phyloP scores from a whole-genome alignment of 2,797 vertebrate genomes.

The Ataeniobius toweri region DNA sequence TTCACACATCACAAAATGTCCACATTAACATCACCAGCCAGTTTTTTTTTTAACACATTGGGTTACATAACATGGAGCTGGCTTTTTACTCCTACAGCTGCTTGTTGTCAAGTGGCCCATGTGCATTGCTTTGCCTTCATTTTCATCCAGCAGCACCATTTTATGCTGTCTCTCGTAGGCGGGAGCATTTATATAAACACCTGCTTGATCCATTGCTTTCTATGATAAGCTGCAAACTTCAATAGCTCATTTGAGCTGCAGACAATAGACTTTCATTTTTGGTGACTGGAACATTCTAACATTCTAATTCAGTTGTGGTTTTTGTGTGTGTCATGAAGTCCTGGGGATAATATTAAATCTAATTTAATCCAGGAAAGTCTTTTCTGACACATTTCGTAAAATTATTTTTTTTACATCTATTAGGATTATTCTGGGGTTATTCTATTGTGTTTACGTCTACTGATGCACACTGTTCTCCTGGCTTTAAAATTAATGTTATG shows the following conservation, averaged over 20 bases:
- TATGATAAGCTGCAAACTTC: conserved; percentile 17
- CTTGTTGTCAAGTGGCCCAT: conserved; percentile 23
- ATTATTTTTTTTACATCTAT: background rate
- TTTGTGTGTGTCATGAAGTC: background rate
- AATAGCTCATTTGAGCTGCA: conserved; percentile 10
- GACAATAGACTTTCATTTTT: conserved; percentile 16
- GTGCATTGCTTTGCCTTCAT: conserved; percentile 39
- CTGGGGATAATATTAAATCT: background rate
- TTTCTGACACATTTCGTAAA: background rate
- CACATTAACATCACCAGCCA: conserved; percentile 25
- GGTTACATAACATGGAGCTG: conserved; percentile 48
- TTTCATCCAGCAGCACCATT: conserved; percentile 11
- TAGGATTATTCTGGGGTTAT: background rate
- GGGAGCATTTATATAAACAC: conserved; percentile 34
- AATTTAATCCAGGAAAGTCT: background rate
- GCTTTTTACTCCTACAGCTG: conserved; percentile 44
- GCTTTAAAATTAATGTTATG: background rate
- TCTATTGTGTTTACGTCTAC: background rate
- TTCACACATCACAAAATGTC: conserved; percentile 26
- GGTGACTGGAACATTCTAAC: conserved; percentile 2
- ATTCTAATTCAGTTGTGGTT: conserved; percentile 11
- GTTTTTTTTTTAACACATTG: conserved; percentile 34
- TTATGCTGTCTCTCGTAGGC: conserved; percentile 25
- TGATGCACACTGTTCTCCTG: background rate
- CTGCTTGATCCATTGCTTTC: conserved; percentile 21